Evolutionary conservation across 1,140 invertebrate species (phyloP), one percentile per base, ranked within the genome.

Genomic region (Laodelphax striatellus): DNA sequence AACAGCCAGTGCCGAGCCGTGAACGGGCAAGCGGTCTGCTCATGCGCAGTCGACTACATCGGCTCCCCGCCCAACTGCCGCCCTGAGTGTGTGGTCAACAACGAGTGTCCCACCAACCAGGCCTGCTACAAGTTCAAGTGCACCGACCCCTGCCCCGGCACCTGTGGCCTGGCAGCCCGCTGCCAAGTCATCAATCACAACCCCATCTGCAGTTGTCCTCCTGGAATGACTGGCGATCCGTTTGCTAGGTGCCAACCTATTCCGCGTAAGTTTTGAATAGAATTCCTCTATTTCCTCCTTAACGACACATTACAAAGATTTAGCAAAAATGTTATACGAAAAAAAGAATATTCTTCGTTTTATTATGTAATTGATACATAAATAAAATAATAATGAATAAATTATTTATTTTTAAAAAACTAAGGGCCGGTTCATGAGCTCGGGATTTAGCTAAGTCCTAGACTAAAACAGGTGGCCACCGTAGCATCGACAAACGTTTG

Each of bases 41-140:
- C 81, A 24, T 91, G 88, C 70, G 72, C 83, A n/a, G 76, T 79
- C 60, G 79, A 80, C 44, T 87, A 84, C 68, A 77, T 81, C 65
- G 87, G 87, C 42, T 77, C 79, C 62, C 85, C 87, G 21, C 85
- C 86, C 56, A 80, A 84, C 38, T 89, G 88, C 67, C 72, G 85
- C 52, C 86, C 86, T 17, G 86, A 88, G 71, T 88, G 86, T 73
- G 76, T 88, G 21, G 80, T 88, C 16, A 88, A 87, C 71, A 83
- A 85, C 9, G 87, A 90, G 69, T 90, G 87, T 70, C 80, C 85
- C 13, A 77, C 64, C 2, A 78, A 82, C 61, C 75, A 77, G 62
- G 79, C 81, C 55, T 84, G 83, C 58, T 72, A 79, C 53, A 73
- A 77, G 13, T 76, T 77, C 53, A 80, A 79, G 62, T 84, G 82